These are phyloP conservation scores for Aleiodes testaceus DNA, from an alignment of 2,888 invertebrate species.

Conservation along the genomic window DNA sequence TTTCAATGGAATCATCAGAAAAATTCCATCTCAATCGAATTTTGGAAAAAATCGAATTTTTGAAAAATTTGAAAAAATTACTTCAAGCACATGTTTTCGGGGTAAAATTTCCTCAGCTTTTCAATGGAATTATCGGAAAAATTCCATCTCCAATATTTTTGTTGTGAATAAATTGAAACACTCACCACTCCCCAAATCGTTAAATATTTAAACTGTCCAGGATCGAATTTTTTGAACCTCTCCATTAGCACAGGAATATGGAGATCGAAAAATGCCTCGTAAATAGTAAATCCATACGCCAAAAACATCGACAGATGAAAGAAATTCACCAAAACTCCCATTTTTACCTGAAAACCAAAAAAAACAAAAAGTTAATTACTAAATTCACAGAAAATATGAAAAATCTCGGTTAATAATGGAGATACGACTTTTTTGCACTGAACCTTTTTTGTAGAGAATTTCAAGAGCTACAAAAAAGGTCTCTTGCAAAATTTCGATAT, in stretches of 20 bases:
- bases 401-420: no score
- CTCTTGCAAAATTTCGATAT: no score
- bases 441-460: no score
- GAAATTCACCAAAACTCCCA: slow-evolving; percentile 51
- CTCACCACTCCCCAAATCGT: slow-evolving; percentile 69
- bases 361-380: slow-evolving; percentile 10
- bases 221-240: slow-evolving; percentile 58
- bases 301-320: slow-evolving; percentile 52
- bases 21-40: no score
- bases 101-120: no score
- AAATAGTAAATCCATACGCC: slow-evolving; percentile 56
- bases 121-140: background rate
- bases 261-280: slow-evolving; percentile 51
- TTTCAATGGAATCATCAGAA: no score
- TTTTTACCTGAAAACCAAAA: slow-evolving; percentile 48
- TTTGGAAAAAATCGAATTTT: no score
- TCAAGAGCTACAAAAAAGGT: no score
- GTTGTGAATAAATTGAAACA: slow-evolving; percentile 43
- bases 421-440: no score
- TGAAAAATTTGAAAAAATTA: no score
- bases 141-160: background rate
- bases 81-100: no score
- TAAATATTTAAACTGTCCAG: slow-evolving; percentile 65
- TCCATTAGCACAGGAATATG: slow-evolving; percentile 56
- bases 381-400: background rate